Conservation (phyloP, 2,797 vertebrate genomes). For the Acanthurus lineatus region DNA sequence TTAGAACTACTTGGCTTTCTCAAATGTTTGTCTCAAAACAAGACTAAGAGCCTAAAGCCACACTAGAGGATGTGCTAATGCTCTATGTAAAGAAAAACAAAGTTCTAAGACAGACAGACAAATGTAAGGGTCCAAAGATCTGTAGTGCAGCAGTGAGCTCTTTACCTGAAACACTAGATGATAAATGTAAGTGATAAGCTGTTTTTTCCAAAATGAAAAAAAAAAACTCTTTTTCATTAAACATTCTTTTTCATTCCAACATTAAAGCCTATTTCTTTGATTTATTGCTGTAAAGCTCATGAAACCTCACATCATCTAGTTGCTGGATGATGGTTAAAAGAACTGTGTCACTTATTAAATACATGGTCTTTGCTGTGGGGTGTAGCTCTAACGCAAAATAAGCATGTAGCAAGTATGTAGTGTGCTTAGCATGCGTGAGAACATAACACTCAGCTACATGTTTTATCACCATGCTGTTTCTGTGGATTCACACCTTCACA, state of each 20-base stretch:
- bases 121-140: not conserved
- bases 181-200: not conserved
- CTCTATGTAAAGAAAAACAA: constrained; percentile 15
- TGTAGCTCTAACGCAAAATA: not conserved
- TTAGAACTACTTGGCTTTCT: constrained; percentile 31
- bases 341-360: no score
- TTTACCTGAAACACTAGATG: not conserved
- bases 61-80: constrained; percentile 5
- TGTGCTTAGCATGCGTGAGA: not conserved
- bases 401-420: not conserved
- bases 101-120: not conserved
- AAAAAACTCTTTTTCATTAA: no score
- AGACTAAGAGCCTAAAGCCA: constrained; percentile 10
- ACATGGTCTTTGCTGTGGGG: no score
- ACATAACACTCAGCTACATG: not conserved
- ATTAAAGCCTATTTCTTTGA: not conserved
- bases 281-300: no score
- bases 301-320: no score
- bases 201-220: not conserved
- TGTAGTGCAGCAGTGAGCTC: not conserved
- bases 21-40: constrained; percentile 31
- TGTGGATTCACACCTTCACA: constrained; percentile 24
- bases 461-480: constrained; percentile 7
- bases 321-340: no score
- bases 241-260: no score